Base-by-base conservation (phyloP, 2,797 vertebrate species). In the Gymnoscopelus braueri region DNA sequence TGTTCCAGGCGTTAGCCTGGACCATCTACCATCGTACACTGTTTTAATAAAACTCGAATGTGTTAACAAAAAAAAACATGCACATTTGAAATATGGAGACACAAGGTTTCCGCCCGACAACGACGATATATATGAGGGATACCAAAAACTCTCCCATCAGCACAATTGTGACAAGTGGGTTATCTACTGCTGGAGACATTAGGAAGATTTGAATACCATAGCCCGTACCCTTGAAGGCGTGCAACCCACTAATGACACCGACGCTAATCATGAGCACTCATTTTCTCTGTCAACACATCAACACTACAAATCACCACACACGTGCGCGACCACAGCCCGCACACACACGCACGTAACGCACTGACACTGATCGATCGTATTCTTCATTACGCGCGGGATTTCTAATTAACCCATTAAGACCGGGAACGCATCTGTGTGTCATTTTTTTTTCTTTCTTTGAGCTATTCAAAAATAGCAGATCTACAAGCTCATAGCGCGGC, bases 321-420 rank as follows among this genome's bases (percentile, higher is more conserved):
- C 87, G 86, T 55, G 80, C 69, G 69, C 75, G n/a, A 83, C 88
- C 78, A 78, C 89, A 88, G 88, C 87, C 79, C 63, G 5, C 48
- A 3, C 75, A 19, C 39, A 65, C 72, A 50, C 9, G 14, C 56
- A 23, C 54, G 2, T 70, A 52, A 56, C 23, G 60, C 64, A 84
- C 75, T 83, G 88, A 90, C 89, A 84, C 84, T 93, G 93, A 94
- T 91, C 80, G 88, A 94, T 93, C 79, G 85, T 82, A 75, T 91
- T 90, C 89, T 88, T 93, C 90, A 92, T 93, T 93, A 92, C 84
- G 79, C 68, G 80, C 85, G 69, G 88, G 89, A 88, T 91, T 93
- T 94, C 87, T 93, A 93, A 93, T 94, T 94, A n/a, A n/a, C n/a
- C n/a, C n/a, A n/a, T n/a, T n/a, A n/a, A n/a, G n/a, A n/a, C n/a